A percentile compares a stretch with the other conserved stretches of the same genome.
These are phyloP conservation scores for Narcine bancroftii DNA, from an alignment of 2,113 vertebrate species.

Conservation along the genomic window DNA sequence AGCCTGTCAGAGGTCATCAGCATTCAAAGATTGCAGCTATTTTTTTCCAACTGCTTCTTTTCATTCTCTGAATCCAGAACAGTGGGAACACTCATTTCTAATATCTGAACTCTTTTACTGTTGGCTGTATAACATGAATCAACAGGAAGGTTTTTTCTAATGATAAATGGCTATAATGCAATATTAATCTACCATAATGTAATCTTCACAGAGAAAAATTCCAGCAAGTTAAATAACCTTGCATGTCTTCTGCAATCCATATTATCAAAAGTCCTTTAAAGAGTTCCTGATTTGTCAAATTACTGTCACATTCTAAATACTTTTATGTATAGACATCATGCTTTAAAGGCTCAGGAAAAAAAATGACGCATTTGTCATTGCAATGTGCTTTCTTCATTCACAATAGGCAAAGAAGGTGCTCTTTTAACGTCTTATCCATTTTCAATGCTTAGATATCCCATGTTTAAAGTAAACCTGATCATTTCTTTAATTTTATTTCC, in stretches of 20 bases:
- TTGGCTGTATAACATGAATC: constrained; percentile 27
- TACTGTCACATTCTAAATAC: not conserved
- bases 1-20: constrained; percentile 81
- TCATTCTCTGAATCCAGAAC: constrained; percentile 74
- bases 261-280: constrained; percentile 30
- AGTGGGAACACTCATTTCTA: constrained; percentile 71
- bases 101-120: constrained; percentile 51
- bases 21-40: constrained; percentile 84
- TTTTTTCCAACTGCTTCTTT: constrained; percentile 76
- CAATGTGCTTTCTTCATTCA: not conserved
- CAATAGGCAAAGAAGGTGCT: not conserved
- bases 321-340: not conserved
- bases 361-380: constrained; percentile 23
- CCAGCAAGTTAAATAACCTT: constrained; percentile 9
- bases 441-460: not conserved
- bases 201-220: constrained; percentile 15
- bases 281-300: constrained; percentile 20
- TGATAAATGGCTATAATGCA: constrained; percentile 30
- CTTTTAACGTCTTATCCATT: constrained; percentile 3
- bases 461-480: not conserved
- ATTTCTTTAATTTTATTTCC: not conserved
- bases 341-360: not conserved
- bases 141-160: constrained; percentile 29
- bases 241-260: not conserved
- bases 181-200: constrained; percentile 28